Evolutionary conservation across 2,888 invertebrate species (phyloP).

Genomic region (Eledona agricola): DNA sequence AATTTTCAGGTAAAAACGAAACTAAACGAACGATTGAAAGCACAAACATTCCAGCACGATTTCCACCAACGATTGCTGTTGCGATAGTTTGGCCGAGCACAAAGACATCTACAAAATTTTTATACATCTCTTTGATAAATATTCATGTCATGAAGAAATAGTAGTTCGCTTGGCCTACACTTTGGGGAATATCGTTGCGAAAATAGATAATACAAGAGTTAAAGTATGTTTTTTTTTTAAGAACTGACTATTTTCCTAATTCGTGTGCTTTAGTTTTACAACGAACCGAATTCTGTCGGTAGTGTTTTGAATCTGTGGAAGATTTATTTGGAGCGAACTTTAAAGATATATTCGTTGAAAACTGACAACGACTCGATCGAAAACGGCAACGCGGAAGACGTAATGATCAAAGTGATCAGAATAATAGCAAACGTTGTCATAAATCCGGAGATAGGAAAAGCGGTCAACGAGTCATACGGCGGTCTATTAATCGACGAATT

Average conservation of each 20-base stretch:
- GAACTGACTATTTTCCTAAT: conserved; percentile 1
- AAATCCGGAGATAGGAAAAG: conserved; percentile 77
- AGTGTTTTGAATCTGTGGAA: conserved; percentile 65
- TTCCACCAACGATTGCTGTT: conserved; percentile 79
- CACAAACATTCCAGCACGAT: conserved; percentile 77
- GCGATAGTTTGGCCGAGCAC: conserved; percentile 71
- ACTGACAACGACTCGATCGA: conserved; percentile 57
- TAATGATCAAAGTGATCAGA: conserved; percentile 70
- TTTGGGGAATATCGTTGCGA: conserved; percentile 85
- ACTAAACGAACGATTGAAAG: no score
- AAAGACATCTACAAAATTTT: conserved; percentile 67
- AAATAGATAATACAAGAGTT: conserved; percentile 74
- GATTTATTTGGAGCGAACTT: conserved; percentile 64
- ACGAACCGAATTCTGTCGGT: conserved; percentile 67
- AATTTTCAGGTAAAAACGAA: conserved; percentile 78
- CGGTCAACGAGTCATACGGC: conserved; percentile 65
- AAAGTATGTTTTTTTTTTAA: conserved; percentile 60
- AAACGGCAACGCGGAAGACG: conserved; percentile 69
- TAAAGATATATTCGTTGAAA: conserved; percentile 59
- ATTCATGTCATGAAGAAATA: conserved; percentile 75
- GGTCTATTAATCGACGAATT: conserved; percentile 60
- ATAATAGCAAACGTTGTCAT: conserved; percentile 78
- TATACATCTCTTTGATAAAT: conserved; percentile 71
- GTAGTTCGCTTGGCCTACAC: conserved; percentile 83
- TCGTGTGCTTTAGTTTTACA: conserved; percentile 64